These are phyloP conservation scores for Noctua pronuba DNA, from an alignment of 2,888 invertebrate species.

Conservation along the genomic window DNA sequence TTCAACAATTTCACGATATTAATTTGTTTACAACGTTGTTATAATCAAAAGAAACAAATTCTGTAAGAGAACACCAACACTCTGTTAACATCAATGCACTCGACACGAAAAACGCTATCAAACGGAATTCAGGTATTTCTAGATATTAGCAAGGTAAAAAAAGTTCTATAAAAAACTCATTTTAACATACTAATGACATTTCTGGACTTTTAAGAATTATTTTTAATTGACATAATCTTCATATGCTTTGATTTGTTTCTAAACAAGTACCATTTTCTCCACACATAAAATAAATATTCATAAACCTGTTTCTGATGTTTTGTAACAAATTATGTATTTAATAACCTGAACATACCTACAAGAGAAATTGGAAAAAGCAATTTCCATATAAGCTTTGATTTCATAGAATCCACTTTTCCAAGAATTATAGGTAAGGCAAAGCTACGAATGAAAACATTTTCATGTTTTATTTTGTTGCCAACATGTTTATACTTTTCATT, in stretches of 20 bases:
- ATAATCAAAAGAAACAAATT: constrained; percentile 52
- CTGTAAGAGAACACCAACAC: constrained; percentile 29
- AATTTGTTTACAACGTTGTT: constrained; percentile 30
- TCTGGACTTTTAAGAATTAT: not conserved
- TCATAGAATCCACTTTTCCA: constrained; percentile 34
- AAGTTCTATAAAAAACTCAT: constrained; percentile 71
- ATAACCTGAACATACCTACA: constrained; percentile 31
- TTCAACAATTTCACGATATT: not conserved
- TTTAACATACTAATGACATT: constrained; percentile 76
- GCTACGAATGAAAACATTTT: constrained; percentile 22
- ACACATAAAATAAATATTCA: not conserved
- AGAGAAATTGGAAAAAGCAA: constrained; percentile 47
- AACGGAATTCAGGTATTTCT: constrained; percentile 35
- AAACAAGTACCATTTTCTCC: not conserved
- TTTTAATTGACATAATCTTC: constrained; percentile 17
- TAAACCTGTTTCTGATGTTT: constrained; percentile 9
- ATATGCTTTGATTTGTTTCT: constrained; percentile 64
- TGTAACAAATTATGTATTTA: constrained; percentile 32
- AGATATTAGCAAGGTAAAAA: constrained; percentile 64
- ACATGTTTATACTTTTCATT: constrained; percentile 13
- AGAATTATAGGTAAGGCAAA: constrained; percentile 22
- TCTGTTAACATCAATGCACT: constrained; percentile 28
- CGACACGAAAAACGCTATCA: constrained; percentile 45
- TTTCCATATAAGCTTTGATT: constrained; percentile 51
- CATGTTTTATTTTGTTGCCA: constrained; percentile 32